Evolutionary conservation across 2,888 invertebrate genomes (phyloP).

Genomic region (Philereme transversata): DNA sequence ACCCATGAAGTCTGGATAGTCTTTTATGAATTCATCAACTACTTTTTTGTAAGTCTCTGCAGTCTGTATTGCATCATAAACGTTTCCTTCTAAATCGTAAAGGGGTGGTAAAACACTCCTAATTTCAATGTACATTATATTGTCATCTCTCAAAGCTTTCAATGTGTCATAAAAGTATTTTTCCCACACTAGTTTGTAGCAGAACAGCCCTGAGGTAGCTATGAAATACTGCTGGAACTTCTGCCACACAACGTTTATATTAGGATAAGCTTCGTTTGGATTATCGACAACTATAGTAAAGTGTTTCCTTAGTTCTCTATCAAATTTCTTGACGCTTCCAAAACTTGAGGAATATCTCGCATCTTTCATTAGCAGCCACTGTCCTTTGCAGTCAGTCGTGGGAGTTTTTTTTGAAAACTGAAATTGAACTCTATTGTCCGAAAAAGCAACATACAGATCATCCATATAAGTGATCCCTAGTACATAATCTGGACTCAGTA

Average conservation of each 20-base stretch:
- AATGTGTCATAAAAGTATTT: slow-evolving; percentile 87
- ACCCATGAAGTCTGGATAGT: slow-evolving; percentile 87
- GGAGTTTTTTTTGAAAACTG: slow-evolving; percentile 60
- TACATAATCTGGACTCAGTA: slow-evolving; percentile 85
- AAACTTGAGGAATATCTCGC: slow-evolving; percentile 65
- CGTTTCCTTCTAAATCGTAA: slow-evolving; percentile 87
- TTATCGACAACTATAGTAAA: slow-evolving; percentile 83
- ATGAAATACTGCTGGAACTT: slow-evolving; percentile 83
- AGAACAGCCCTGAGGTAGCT: slow-evolving; percentile 77
- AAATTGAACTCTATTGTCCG: slow-evolving; percentile 52
- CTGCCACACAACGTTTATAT: slow-evolving; percentile 85
- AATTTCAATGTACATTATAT: slow-evolving; percentile 88
- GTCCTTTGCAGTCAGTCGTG: slow-evolving; percentile 45
- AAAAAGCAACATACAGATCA: slow-evolving; percentile 83
- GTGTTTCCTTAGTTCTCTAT: slow-evolving; percentile 75
- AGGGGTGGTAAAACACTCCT: slow-evolving; percentile 85
- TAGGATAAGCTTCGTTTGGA: slow-evolving; percentile 68
- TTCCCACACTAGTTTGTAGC: slow-evolving; percentile 86
- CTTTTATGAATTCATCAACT: slow-evolving; percentile 80
- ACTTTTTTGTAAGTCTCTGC: slow-evolving; percentile 82
- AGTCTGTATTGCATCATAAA: slow-evolving; percentile 79
- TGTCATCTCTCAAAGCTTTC: slow-evolving; percentile 86
- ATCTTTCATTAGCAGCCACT: slow-evolving; percentile 80
- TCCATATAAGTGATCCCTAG: slow-evolving; percentile 85
- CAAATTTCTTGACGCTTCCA: slow-evolving; percentile 77